Evolutionary conservation across 2,888 invertebrate genomes (phyloP).

Genomic region (Drosophila phalerata): DNA sequence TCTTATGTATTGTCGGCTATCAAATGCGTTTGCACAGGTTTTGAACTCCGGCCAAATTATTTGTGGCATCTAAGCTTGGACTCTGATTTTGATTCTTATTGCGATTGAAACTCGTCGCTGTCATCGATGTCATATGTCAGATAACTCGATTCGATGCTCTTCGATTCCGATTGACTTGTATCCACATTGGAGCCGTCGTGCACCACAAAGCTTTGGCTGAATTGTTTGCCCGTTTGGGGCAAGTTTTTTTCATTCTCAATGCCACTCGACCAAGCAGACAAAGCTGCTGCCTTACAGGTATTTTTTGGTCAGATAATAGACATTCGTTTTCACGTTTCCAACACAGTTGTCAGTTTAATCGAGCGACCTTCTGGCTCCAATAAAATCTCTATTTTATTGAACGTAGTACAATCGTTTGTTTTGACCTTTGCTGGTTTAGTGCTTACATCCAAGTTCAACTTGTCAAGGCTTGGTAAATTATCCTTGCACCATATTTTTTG

Average conservation of each 20-base stretch:
- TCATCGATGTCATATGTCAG: slow-evolving; percentile 2
- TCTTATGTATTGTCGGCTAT: slow-evolving; percentile 10
- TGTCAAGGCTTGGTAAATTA: slow-evolving; percentile 1
- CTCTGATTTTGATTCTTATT: not conserved
- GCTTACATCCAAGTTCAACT: slow-evolving; percentile 12
- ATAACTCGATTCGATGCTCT: not conserved
- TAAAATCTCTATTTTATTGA: slow-evolving; percentile 19
- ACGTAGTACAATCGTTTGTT: not conserved
- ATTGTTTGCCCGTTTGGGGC: not conserved
- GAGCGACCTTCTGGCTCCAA: slow-evolving; percentile 10
- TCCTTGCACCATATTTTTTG: not conserved
- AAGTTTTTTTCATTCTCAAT: slow-evolving; percentile 3
- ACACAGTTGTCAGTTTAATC: slow-evolving; percentile 8
- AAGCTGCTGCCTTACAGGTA: slow-evolving; percentile 3
- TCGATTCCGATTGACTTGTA: not conserved
- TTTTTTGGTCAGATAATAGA: slow-evolving; percentile 6
- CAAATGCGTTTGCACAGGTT: slow-evolving; percentile 3
- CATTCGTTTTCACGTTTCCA: slow-evolving; percentile 6
- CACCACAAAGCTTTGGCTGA: slow-evolving; percentile 2
- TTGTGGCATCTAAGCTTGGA: slow-evolving; percentile 8
- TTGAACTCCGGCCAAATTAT: slow-evolving; percentile 4
- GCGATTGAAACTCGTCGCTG: slow-evolving; percentile 1
- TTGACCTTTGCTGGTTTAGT: slow-evolving; percentile 4
- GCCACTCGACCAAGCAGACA: not conserved
- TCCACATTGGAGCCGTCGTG: slow-evolving; percentile 1